These are phyloP conservation scores for Spatula versicolor DNA, from an alignment of 2,797 vertebrate species.

Conservation along the genomic window DNA sequence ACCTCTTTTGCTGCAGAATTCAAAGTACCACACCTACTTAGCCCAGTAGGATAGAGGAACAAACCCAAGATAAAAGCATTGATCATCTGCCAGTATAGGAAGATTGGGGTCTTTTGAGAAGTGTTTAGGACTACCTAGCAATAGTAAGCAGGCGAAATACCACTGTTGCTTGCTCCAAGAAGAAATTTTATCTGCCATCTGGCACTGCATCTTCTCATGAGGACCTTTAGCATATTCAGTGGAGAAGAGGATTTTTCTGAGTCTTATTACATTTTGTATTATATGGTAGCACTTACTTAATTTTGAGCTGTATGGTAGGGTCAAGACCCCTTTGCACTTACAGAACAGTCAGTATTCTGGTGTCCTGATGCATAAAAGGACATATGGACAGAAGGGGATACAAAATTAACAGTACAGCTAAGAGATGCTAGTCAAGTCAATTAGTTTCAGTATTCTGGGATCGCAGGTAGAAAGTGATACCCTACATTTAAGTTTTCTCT, in stretches of 20 bases:
- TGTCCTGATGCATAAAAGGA: neutral
- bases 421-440: neutral
- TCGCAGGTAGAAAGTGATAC: neutral
- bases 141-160: neutral
- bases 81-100: neutral
- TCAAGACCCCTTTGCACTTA: neutral
- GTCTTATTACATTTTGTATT: neutral
- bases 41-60: neutral
- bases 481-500: neutral
- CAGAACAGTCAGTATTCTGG: neutral
- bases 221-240: neutral
- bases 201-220: neutral
- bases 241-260: neutral
- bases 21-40: neutral
- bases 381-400: neutral
- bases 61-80: neutral
- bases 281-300: neutral
- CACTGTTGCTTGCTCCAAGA: neutral
- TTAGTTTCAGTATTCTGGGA: neutral
- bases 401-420: neutral
- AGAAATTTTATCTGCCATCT: neutral
- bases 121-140: neutral
- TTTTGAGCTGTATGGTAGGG: neutral
- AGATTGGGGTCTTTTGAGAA: neutral
- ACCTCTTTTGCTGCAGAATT: neutral